phyloP scores from a whole-genome alignment of 1,140 invertebrate species.

The Drosophila malerkotliana region DNA sequence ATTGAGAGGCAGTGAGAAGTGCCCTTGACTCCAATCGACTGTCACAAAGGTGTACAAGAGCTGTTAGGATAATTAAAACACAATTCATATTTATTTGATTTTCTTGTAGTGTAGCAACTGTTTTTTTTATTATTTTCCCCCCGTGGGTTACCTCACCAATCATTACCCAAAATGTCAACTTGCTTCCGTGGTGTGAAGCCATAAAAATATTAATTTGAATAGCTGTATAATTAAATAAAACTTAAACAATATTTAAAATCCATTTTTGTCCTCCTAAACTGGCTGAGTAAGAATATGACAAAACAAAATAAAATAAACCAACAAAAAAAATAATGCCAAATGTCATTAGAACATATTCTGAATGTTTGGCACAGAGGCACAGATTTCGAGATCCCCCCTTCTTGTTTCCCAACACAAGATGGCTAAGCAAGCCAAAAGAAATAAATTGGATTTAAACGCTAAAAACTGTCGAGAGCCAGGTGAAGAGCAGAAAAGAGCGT shows the following conservation, averaged over 20 bases:
- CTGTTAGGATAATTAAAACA: not conserved
- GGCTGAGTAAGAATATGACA: slow-evolving; percentile 3
- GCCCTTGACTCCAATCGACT: slow-evolving; percentile 20
- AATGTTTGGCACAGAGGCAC: slow-evolving; percentile 69
- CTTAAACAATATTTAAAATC: slow-evolving; percentile 51
- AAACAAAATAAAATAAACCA: not conserved
- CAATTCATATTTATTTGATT: not conserved
- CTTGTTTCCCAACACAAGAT: slow-evolving; percentile 5
- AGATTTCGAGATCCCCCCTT: slow-evolving; percentile 43
- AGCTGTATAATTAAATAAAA: slow-evolving; percentile 70
- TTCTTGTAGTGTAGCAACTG: not conserved
- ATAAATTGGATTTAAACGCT: slow-evolving; percentile 72
- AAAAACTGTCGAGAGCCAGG: slow-evolving; percentile 55
- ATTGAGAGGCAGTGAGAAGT: slow-evolving; percentile 12
- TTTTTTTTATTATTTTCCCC: slow-evolving; percentile 17
- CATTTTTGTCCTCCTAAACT: slow-evolving; percentile 32
- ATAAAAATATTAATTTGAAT: slow-evolving; percentile 64
- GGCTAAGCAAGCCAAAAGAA: slow-evolving; percentile 36
- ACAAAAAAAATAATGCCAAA: slow-evolving; percentile 40
- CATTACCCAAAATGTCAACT: slow-evolving; percentile 64
- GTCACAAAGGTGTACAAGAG: slow-evolving; percentile 11
- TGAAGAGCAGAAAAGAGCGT: slow-evolving; percentile 39
- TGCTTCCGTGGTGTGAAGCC: slow-evolving; percentile 70
- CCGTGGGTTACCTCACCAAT: slow-evolving; percentile 12
- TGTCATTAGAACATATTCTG: slow-evolving; percentile 74